These are phyloP conservation scores for Gryon sp. DNA, from an alignment of 1,140 invertebrate species.

Conservation along the genomic window DNA sequence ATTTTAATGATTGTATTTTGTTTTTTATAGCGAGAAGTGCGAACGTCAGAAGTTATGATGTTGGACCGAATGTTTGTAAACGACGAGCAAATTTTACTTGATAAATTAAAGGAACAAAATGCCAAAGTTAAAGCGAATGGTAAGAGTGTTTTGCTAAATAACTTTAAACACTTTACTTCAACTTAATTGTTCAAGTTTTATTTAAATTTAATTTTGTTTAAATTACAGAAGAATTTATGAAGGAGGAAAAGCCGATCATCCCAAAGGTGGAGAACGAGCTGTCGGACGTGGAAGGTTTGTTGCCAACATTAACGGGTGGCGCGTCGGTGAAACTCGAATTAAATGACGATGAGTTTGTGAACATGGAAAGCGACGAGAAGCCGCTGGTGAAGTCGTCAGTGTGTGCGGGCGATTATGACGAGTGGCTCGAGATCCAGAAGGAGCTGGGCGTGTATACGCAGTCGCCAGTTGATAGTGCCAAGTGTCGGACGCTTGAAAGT, in stretches of 20 bases:
- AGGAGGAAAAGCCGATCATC: constrained; percentile 76
- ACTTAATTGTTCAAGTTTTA: too few relatives aligned
- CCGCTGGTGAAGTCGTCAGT: constrained; percentile 69
- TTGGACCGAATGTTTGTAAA: constrained; percentile 85
- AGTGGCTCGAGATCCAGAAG: constrained; percentile 85
- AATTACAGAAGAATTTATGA: constrained; percentile 74
- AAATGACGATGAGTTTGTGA: constrained; percentile 72
- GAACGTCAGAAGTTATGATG: constrained; percentile 87
- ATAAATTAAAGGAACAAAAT: constrained; percentile 80
- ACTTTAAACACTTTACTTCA: background rate
- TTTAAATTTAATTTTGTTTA: constrained; percentile 2
- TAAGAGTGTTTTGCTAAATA: constrained; percentile 57
- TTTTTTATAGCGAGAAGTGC: constrained; percentile 82
- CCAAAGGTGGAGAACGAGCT: constrained; percentile 75
- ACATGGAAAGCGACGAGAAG: constrained; percentile 72
- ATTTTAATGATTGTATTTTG: too few relatives aligned
- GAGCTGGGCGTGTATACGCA: constrained; percentile 81
- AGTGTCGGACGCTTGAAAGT: constrained; percentile 69
- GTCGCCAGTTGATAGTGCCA: constrained; percentile 66
- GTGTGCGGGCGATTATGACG: constrained; percentile 81
- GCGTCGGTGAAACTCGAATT: constrained; percentile 75
- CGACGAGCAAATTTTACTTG: constrained; percentile 83
- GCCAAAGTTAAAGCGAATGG: constrained; percentile 70
- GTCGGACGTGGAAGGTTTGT: constrained; percentile 64
- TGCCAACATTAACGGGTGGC: constrained; percentile 63